A percentile compares a stretch with the other conserved stretches of the same genome.
phyloP scores from a whole-genome alignment of 2,797 vertebrate species.

The Danio jaintianensis region DNA sequence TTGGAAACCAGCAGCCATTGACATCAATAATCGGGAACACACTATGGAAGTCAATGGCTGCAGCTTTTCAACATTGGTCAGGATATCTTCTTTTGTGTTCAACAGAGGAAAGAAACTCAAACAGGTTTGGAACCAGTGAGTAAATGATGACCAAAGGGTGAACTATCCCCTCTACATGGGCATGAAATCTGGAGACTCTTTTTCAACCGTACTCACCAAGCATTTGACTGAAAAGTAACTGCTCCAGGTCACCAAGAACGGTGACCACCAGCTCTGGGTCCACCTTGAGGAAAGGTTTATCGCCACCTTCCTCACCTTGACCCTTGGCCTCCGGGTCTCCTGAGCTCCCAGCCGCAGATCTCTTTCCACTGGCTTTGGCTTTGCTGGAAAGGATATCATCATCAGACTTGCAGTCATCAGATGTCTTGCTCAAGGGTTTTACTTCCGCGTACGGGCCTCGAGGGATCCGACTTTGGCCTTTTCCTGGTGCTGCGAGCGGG shows the following conservation, averaged over 20 bases:
- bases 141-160: too few species aligned
- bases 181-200: conserved; percentile 57
- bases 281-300: conserved; percentile 95
- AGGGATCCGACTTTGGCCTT: conserved; percentile 92
- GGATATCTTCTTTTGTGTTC: too few species aligned
- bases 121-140: too few species aligned
- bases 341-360: conserved; percentile 69
- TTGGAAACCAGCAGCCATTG: too few species aligned
- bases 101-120: too few species aligned
- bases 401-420: conserved; percentile 89
- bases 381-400: conserved; percentile 94
- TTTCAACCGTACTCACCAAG: conserved; percentile 87
- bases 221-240: conserved; percentile 99
- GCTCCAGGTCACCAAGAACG: conserved; percentile 96
- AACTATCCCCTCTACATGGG: not conserved
- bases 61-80: too few species aligned
- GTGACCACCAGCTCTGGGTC: conserved; percentile 98
- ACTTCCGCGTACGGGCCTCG: conserved; percentile 96
- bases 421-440: conserved; percentile 93
- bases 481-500: conserved; percentile 83
- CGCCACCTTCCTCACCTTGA: conserved; percentile 83
- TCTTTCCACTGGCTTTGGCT: conserved; percentile 81
- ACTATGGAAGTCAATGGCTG: too few species aligned
- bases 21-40: too few species aligned
- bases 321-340: conserved; percentile 80